Evolutionary conservation across 2,797 vertebrate species (phyloP).

Genomic region (Mormyrus hasselquistii): DNA sequence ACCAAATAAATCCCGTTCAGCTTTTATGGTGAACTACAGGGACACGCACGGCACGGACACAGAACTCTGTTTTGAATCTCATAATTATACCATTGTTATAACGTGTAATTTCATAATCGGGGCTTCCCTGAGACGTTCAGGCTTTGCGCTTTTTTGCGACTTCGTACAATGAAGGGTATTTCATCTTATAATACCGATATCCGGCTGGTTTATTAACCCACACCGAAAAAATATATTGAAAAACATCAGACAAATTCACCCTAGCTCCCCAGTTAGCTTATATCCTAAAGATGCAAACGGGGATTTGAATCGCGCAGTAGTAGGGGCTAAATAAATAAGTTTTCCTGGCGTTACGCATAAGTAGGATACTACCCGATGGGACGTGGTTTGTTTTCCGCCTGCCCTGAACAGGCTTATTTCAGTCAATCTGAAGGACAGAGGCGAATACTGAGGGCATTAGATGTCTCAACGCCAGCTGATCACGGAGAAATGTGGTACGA

Average conservation of each 20-base stretch:
- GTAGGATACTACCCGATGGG: not conserved
- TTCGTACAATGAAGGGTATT: not conserved
- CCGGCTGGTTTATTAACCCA: not conserved
- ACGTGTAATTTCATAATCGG: not conserved
- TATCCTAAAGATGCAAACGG: not conserved
- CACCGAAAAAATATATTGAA: not conserved
- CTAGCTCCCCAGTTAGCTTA: not conserved
- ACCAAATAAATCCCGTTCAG: not conserved
- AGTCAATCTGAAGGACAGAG: not conserved
- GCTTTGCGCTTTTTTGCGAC: not conserved
- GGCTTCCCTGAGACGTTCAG: not conserved
- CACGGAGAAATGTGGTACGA: not conserved
- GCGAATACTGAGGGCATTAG: not conserved
- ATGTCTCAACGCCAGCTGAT: not conserved
- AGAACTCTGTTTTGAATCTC: not conserved
- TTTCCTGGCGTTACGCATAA: not conserved
- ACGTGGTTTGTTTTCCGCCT: not conserved
- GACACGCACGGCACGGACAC: not conserved
- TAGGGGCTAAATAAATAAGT: not conserved
- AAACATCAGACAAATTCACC: not conserved
- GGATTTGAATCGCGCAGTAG: not conserved
- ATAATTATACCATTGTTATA: not conserved
- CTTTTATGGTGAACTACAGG: not conserved
- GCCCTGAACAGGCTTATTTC: not conserved
- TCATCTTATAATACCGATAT: not conserved